phyloP scores from a whole-genome alignment of 2,113 vertebrate species.

The Eclectus roratus region DNA sequence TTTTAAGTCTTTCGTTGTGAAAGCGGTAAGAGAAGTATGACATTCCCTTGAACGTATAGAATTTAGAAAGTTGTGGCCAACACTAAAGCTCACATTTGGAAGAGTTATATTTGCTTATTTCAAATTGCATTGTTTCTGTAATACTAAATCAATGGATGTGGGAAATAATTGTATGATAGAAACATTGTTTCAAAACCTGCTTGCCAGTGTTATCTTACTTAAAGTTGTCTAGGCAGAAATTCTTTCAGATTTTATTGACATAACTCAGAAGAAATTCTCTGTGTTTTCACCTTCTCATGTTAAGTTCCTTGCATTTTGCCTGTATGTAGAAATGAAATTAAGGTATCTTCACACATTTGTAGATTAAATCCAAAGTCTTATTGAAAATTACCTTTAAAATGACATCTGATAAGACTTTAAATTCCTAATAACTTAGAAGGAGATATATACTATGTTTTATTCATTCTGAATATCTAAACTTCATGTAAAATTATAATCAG shows the following conservation, averaged over 20 bases:
- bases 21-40: background rate
- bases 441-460: background rate
- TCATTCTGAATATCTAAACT: background rate
- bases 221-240: background rate
- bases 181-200: background rate
- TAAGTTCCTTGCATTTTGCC: background rate
- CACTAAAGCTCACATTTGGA: background rate
- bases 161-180: background rate
- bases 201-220: background rate
- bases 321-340: background rate
- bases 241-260: background rate
- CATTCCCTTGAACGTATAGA: background rate
- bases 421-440: background rate
- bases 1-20: background rate
- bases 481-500: background rate
- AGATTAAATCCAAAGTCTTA: background rate
- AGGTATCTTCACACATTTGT: background rate
- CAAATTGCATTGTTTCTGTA: background rate
- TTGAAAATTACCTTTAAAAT: constrained; percentile 1
- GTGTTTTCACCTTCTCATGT: background rate
- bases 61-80: background rate
- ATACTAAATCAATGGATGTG: background rate
- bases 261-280: background rate
- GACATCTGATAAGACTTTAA: background rate
- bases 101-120: background rate